These are phyloP conservation scores for Pseudotriccus pelzelni DNA, from an alignment of 2,797 vertebrate species.

Conservation along the genomic window DNA sequence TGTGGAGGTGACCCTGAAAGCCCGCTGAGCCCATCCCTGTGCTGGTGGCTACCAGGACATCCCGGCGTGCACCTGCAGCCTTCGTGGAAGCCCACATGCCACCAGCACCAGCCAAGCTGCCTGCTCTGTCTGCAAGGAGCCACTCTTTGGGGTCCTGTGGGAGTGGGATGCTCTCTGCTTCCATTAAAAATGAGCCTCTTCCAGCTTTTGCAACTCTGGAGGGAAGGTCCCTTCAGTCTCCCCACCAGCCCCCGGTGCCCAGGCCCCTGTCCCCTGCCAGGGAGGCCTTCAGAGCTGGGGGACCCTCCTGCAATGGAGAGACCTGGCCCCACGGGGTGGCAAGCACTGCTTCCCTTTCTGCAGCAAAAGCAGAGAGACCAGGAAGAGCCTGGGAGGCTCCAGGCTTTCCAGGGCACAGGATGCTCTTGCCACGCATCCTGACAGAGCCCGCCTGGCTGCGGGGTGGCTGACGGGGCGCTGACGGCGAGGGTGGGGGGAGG, in stretches of 20 bases:
- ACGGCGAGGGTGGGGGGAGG: background rate
- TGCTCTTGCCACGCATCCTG: background rate
- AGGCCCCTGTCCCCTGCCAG: background rate
- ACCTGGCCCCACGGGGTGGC: fast-evolving
- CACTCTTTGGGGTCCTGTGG: fast-evolving
- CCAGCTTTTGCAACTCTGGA: background rate
- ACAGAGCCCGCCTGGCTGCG: background rate
- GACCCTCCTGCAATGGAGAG: background rate
- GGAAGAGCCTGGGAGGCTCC: background rate
- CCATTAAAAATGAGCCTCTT: slow-evolving; percentile 15
- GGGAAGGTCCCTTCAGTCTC: background rate
- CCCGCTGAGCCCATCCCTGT: fast-evolving
- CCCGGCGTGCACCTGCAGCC: fast-evolving
- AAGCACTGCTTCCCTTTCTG: background rate
- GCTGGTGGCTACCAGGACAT: fast-evolving
- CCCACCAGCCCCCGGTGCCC: fast-evolving
- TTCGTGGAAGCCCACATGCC: fast-evolving
- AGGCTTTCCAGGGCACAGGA: fast-evolving
- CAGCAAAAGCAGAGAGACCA: background rate
- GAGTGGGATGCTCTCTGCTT: background rate
- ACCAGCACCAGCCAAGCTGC: background rate
- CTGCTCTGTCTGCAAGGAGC: fast-evolving
- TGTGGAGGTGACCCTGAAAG: slow-evolving; percentile 42
- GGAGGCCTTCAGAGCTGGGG: fast-evolving
- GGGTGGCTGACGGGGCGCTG: background rate